phyloP scores from a whole-genome alignment of 2,888 invertebrate species.

The Trimorus sp. region DNA sequence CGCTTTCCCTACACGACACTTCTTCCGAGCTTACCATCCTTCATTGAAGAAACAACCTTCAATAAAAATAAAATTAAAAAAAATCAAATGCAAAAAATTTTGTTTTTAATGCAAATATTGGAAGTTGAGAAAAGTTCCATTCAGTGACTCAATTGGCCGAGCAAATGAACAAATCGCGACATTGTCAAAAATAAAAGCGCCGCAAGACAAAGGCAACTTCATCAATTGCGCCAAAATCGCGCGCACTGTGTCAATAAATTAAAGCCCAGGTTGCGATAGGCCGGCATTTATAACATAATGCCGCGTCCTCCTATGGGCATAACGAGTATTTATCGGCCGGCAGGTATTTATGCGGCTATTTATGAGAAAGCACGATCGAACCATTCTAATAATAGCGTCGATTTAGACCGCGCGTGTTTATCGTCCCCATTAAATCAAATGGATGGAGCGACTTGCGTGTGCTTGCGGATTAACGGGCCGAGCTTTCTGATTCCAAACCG shows the following conservation, averaged over 20 bases:
- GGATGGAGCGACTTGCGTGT: constrained; percentile 63
- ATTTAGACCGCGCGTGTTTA: constrained; percentile 66
- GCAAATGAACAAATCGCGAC: neutral
- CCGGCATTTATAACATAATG: constrained; percentile 66
- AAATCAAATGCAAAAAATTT: no score
- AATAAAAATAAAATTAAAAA: no score
- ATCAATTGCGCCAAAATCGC: constrained; percentile 47
- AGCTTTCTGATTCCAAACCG: constrained; percentile 56
- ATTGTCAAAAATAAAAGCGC: constrained; percentile 20
- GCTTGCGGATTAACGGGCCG: constrained; percentile 57
- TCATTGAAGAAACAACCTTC: no score
- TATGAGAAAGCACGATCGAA: constrained; percentile 67
- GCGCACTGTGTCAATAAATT: constrained; percentile 72
- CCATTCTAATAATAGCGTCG: constrained; percentile 72
- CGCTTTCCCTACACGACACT: no score
- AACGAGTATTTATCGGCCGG: constrained; percentile 64
- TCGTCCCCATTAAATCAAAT: constrained; percentile 65
- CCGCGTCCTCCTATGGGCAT: constrained; percentile 55
- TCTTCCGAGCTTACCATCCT: no score
- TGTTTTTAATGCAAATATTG: no score
- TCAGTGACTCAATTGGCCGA: neutral
- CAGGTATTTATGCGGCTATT: constrained; percentile 65
- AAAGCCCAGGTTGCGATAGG: constrained; percentile 48
- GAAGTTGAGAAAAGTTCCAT: no score
- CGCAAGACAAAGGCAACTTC: constrained; percentile 21